Conservation (phyloP, 2,888 invertebrate species). For the Ichneumoninae sp. region DNA sequence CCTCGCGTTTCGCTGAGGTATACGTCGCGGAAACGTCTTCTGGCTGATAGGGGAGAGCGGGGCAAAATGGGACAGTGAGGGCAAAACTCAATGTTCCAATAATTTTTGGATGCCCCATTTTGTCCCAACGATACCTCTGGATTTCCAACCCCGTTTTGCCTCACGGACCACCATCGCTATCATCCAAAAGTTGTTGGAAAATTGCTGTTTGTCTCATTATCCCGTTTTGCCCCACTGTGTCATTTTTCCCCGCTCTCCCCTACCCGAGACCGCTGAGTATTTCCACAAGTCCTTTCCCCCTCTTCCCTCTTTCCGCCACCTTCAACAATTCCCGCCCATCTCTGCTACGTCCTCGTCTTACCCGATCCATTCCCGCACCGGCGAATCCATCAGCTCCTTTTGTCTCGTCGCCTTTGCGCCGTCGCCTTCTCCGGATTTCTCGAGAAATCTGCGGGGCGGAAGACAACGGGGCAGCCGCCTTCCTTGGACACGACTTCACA, state of each 20-base stretch:
- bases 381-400: neutral
- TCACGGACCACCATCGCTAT: too few species aligned
- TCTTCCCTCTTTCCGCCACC: neutral
- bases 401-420: constrained; percentile 1
- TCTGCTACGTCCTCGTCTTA: neutral
- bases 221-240: too few species aligned
- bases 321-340: constrained; percentile 17
- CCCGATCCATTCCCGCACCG: neutral
- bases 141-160: too few species aligned
- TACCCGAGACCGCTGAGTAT: constrained; percentile 15
- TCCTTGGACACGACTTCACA: neutral
- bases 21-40: constrained; percentile 8
- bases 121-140: too few species aligned
- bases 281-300: constrained; percentile 2
- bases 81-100: too few species aligned
- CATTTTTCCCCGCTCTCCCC: too few species aligned
- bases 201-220: too few species aligned
- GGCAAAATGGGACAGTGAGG: too few species aligned
- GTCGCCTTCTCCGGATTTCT: constrained; percentile 2
- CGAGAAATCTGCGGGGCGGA: neutral
- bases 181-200: too few species aligned
- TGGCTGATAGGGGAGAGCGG: neutral
- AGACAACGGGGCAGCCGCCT: neutral
- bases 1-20: constrained; percentile 23
- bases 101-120: too few species aligned